Conservation (phyloP, 2,797 vertebrate genomes). For the Neosalanx taihuensis region DNA sequence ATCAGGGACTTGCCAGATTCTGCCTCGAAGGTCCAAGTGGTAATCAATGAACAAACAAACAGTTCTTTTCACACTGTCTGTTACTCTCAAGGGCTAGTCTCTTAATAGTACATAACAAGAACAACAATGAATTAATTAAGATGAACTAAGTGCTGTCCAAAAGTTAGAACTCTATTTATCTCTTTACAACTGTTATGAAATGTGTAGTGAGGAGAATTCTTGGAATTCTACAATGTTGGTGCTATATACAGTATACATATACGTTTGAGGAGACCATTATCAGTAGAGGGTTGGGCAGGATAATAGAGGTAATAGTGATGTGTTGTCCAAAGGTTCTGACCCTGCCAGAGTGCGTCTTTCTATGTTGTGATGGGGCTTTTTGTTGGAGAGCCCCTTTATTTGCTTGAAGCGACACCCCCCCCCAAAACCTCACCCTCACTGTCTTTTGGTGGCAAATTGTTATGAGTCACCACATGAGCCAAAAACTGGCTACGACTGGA, state of each 20-base stretch:
- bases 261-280: background rate
- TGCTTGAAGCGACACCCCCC: no score
- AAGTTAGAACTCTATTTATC: conserved; percentile 37
- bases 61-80: conserved; percentile 36
- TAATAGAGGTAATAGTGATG: no score
- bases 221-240: background rate
- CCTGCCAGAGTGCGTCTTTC: no score
- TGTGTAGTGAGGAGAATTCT: background rate
- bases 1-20: conserved; percentile 34
- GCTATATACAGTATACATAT: background rate
- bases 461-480: no score
- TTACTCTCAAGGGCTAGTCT: conserved; percentile 36
- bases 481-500: no score
- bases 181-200: conserved; percentile 13
- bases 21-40: conserved; percentile 39
- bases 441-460: no score
- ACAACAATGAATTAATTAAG: conserved; percentile 45
- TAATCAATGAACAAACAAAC: conserved; percentile 66
- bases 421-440: no score
- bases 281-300: no score
- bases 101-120: conserved; percentile 50
- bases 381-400: no score
- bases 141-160: conserved; percentile 46
- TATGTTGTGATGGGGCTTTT: no score
- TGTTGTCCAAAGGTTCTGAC: no score